Evolutionary conservation across 2,113 vertebrate genomes (phyloP).

Genomic region (Rhynchopsitta pachyrhyncha): DNA sequence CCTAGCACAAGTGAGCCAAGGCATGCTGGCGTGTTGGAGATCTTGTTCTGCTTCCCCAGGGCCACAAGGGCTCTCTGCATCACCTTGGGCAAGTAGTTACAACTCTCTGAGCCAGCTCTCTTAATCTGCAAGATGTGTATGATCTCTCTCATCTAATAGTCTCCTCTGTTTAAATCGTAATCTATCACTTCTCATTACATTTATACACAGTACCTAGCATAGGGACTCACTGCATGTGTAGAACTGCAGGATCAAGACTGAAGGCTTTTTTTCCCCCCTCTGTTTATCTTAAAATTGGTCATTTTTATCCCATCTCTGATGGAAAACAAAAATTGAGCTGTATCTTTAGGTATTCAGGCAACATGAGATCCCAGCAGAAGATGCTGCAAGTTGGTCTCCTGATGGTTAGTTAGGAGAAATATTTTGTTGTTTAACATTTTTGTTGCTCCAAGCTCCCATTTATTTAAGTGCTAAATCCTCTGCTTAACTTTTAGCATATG

Average conservation of each 20-base stretch:
- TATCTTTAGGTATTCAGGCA: neutral
- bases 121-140: neutral
- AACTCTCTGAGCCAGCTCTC: neutral
- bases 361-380: slow-evolving; percentile 10
- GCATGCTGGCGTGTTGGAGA: neutral
- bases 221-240: fast-evolving
- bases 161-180: neutral
- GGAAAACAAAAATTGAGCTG: neutral
- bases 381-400: slow-evolving; percentile 25
- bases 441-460: slow-evolving; percentile 33
- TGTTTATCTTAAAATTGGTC: neutral
- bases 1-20: neutral
- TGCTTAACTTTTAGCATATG: slow-evolving; percentile 53
- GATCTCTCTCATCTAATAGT: neutral
- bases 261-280: neutral
- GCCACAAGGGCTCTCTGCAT: neutral
- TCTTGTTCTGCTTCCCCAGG: neutral
- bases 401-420: slow-evolving; percentile 39
- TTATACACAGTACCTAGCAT: neutral
- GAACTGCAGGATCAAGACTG: neutral
- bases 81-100: neutral
- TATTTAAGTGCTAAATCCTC: slow-evolving; percentile 42
- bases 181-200: neutral
- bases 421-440: slow-evolving; percentile 50
- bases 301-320: neutral